Evolutionary conservation across 2,797 vertebrate genomes (phyloP), one percentile per base, ranked within the genome.

Genomic region (Crocodylus rhombifer): DNA sequence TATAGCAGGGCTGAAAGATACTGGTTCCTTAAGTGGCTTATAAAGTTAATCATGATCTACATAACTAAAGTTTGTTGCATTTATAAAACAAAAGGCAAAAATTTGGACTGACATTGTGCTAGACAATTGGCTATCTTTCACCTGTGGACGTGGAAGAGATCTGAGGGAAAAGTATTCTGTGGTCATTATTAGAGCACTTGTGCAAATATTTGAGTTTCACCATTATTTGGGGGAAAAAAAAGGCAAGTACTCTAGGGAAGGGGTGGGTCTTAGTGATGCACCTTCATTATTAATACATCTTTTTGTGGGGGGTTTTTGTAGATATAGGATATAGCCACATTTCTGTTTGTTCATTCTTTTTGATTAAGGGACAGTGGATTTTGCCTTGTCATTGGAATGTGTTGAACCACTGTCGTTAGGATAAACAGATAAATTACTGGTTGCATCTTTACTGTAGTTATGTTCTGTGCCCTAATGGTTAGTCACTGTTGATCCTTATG

Each of bases 401-500:
- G 42, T 51, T 51, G 82, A 86, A 85, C 82, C 88, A 65, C 36
- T 84, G 69, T 55, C 64, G 76, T 87, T 80, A 93, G 80, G 28
- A 69, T 42, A 90, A 81, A 58, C 77, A 92, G n/a, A 9, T 92
- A 61, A 84, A 84, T 73, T 84, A 74, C 42, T 92, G 0, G 65
- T 90, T 58, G 65, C 67, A 14, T 90, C 73, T 94, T 14, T 71
- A 42, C n/a, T 80, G 33, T 61, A 90, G 69, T 91, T 90, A 94
- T 86, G 55, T 92, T 62, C 62, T 18, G 9, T 17, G 26, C 73
- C 28, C 28, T 56, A 56, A 12, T 16, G 26, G 28, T 57, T 36
- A 8, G 28, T 30, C 20, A 82, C 21, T 14, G 26, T 83, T 91
- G 81, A 58, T 14, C 7, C 9, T 73, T 82, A 28, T 65, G 86